Evolutionary conservation across 2,797 vertebrate genomes (phyloP).

Genomic region (Oryzias sinensis): DNA sequence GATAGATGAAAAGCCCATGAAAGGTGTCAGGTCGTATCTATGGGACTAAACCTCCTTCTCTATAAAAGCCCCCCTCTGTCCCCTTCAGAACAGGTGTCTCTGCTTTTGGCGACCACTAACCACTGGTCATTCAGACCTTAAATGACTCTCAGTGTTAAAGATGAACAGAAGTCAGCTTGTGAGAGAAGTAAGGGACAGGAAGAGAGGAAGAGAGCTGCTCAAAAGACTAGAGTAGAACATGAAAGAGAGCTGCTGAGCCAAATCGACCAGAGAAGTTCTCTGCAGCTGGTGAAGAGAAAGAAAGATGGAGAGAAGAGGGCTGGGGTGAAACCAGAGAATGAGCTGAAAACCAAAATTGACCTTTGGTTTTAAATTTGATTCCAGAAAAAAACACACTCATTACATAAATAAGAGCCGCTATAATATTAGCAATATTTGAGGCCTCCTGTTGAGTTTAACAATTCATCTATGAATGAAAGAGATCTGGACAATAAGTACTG

Average conservation of each 20-base stretch:
- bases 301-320: constrained; percentile 46
- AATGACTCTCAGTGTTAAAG: constrained; percentile 67
- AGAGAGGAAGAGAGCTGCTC: constrained; percentile 68
- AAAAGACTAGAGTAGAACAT: constrained; percentile 62
- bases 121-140: constrained; percentile 64
- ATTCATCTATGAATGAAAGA: no score
- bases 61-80: constrained; percentile 63
- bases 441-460: no score
- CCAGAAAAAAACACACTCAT: no score
- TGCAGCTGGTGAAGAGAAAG: constrained; percentile 70
- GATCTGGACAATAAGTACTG: no score
- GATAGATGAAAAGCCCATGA: constrained; percentile 51
- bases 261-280: constrained; percentile 65
- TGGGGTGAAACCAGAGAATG: constrained; percentile 42
- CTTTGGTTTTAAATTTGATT: constrained; percentile 35
- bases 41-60: constrained; percentile 53
- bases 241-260: constrained; percentile 64
- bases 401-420: not conserved
- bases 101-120: constrained; percentile 61
- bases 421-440: constrained; percentile 15
- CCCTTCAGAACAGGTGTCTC: constrained; percentile 65
- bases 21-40: constrained; percentile 58
- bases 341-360: constrained; percentile 48
- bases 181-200: constrained; percentile 62
- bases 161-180: constrained; percentile 74